phyloP scores from a whole-genome alignment of 2,797 vertebrate species.

The Sebastes iracundus region DNA sequence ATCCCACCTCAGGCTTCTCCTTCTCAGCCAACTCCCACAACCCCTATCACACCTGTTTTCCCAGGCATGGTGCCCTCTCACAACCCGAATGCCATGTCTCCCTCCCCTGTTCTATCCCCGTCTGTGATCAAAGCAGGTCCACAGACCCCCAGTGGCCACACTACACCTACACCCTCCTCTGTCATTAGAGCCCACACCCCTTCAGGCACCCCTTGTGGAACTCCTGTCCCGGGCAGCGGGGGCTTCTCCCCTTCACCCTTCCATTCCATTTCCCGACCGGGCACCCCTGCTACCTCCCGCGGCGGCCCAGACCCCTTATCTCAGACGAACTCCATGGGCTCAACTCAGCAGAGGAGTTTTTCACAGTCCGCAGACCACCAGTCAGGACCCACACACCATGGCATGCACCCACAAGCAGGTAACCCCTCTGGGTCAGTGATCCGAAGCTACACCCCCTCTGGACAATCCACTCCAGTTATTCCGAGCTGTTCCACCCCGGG shows the following conservation, averaged over 20 bases:
- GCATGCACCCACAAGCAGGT: slow-evolving; percentile 80
- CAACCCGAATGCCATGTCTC: slow-evolving; percentile 72
- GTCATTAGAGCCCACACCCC: slow-evolving; percentile 86
- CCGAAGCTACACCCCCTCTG: slow-evolving; percentile 89
- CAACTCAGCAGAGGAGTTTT: slow-evolving; percentile 74
- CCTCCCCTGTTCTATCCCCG: slow-evolving; percentile 82
- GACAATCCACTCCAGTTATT: slow-evolving; percentile 81
- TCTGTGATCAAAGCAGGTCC: slow-evolving; percentile 91
- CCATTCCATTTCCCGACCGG: slow-evolving; percentile 81
- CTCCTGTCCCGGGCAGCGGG: slow-evolving; percentile 78
- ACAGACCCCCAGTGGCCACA: slow-evolving; percentile 67
- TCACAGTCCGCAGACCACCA: slow-evolving; percentile 84
- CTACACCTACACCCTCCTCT: slow-evolving; percentile 77
- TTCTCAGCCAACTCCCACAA: slow-evolving; percentile 83
- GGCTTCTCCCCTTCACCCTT: slow-evolving; percentile 82
- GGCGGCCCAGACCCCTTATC: slow-evolving; percentile 76
- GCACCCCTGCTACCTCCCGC: slow-evolving; percentile 79
- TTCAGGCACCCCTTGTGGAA: slow-evolving; percentile 82
- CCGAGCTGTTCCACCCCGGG: slow-evolving; percentile 70
- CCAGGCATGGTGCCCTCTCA: slow-evolving; percentile 88
- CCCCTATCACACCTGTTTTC: slow-evolving; percentile 87
- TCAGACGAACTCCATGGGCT: slow-evolving; percentile 76
- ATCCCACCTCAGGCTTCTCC: slow-evolving; percentile 85
- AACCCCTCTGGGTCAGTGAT: slow-evolving; percentile 85
- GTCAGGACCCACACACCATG: slow-evolving; percentile 80